Conservation (phyloP, 2,888 invertebrate genomes). For the Gandaritis pyraliata region DNA sequence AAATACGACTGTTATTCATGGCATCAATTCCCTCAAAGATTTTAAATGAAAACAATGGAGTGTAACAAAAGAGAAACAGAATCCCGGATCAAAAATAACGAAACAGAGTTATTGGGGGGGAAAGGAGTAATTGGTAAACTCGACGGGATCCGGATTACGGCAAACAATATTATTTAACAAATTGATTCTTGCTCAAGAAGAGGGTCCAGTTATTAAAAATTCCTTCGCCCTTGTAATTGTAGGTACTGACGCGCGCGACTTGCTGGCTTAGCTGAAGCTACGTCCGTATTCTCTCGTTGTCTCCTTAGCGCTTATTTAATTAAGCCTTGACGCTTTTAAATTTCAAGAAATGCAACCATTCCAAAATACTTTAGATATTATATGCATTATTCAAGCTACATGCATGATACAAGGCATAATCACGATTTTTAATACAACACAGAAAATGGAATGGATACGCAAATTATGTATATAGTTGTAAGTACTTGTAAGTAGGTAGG, state of each 20-base stretch:
- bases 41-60: slow-evolving; percentile 30
- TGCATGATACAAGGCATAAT: too few species aligned
- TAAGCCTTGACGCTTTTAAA: too few species aligned
- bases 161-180: slow-evolving; percentile 38
- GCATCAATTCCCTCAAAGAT: slow-evolving; percentile 17
- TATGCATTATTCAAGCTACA: too few species aligned
- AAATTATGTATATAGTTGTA: too few species aligned
- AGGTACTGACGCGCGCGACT: slow-evolving; percentile 2
- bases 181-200: slow-evolving; percentile 37
- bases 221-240: slow-evolving; percentile 37
- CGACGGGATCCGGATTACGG: slow-evolving; percentile 18
- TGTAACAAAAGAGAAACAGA: slow-evolving; percentile 19
- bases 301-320: too few species aligned
- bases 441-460: too few species aligned
- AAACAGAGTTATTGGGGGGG: slow-evolving; percentile 29
- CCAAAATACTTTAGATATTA: too few species aligned
- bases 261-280: background rate
- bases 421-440: too few species aligned
- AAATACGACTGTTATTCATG: slow-evolving; percentile 8
- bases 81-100: slow-evolving; percentile 30
- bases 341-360: too few species aligned
- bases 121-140: slow-evolving; percentile 40
- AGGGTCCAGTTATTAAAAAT: slow-evolving; percentile 41
- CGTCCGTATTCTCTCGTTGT: too few species aligned
- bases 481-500: too few species aligned